These are phyloP conservation scores for Oscheius sp. DNA, from an alignment of 2,888 invertebrate genomes.

Conservation along the genomic window DNA sequence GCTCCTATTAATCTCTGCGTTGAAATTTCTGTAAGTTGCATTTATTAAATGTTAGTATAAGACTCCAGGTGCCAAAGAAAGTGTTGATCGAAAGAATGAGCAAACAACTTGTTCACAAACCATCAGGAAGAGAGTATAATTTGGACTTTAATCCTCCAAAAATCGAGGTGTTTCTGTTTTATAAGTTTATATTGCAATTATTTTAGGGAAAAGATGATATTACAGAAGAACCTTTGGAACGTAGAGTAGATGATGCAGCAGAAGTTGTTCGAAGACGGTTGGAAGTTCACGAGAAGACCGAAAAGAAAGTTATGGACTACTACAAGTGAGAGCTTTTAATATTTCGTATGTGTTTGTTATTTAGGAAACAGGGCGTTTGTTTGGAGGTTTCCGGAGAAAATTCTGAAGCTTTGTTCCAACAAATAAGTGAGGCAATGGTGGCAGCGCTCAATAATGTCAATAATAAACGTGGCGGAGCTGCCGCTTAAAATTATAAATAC, in stretches of 20 bases:
- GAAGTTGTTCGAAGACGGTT: constrained; percentile 50
- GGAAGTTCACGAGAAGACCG: constrained; percentile 57
- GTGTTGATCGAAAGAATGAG: constrained; percentile 53
- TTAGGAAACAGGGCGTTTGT: constrained; percentile 51
- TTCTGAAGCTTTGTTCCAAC: constrained; percentile 47
- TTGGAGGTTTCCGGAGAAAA: constrained; percentile 53
- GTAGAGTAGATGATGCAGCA: constrained; percentile 84
- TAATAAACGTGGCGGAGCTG: constrained; percentile 24
- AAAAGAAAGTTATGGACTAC: constrained; percentile 55
- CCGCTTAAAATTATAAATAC: constrained; percentile 1
- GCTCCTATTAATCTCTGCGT: constrained; percentile 53
- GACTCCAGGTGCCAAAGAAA: constrained; percentile 48
- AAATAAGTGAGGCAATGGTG: constrained; percentile 42
- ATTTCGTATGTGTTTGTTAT: constrained; percentile 19
- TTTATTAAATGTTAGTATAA: constrained; percentile 6
- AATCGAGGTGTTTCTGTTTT: constrained; percentile 54
- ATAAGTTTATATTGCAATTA: neutral
- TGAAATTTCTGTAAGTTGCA: constrained; percentile 43
- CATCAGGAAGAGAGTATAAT: constrained; percentile 86
- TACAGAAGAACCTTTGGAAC: constrained; percentile 90
- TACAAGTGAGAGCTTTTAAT: constrained; percentile 44
- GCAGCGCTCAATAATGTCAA: constrained; percentile 17
- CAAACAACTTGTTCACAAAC: constrained; percentile 79
- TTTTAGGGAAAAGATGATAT: constrained; percentile 80
- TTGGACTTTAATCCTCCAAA: constrained; percentile 96